phyloP scores from a whole-genome alignment of 2,888 invertebrate species.

The Trilocha varians region DNA sequence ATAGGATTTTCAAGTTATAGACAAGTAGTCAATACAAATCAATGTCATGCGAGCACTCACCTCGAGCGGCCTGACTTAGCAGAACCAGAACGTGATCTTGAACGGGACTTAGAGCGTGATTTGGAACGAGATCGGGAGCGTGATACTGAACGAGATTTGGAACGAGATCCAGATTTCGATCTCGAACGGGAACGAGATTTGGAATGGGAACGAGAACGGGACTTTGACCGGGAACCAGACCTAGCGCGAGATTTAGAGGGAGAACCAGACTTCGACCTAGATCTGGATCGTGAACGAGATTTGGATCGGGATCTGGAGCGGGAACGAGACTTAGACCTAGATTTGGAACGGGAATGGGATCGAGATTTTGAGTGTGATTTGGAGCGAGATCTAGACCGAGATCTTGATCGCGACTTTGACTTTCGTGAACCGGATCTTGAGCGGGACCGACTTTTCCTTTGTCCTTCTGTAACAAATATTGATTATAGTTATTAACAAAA shows the following conservation, averaged over 20 bases:
- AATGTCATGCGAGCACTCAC: conserved; percentile 17
- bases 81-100: conserved; percentile 1
- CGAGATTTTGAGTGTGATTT: conserved; percentile 23
- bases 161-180: conserved; percentile 23
- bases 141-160: conserved; percentile 21
- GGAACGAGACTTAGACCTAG: conserved; percentile 23
- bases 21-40: too few species aligned
- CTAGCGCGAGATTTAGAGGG: conserved; percentile 16
- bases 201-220: conserved; percentile 20
- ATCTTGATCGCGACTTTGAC: conserved; percentile 18
- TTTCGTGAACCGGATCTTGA: conserved; percentile 26
- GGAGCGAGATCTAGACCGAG: conserved; percentile 25
- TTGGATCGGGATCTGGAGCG: conserved; percentile 16
- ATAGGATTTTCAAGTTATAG: too few species aligned
- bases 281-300: conserved; percentile 19
- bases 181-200: conserved; percentile 21
- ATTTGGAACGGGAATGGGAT: conserved; percentile 20
- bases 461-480: conserved; percentile 5
- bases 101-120: conserved; percentile 19
- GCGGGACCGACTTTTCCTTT: conserved; percentile 20
- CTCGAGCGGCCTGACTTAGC: conserved; percentile 30
- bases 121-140: conserved; percentile 22
- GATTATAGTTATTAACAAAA: neutral
- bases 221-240: conserved; percentile 18
- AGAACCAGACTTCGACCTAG: conserved; percentile 20